A percentile compares a stretch with the other conserved stretches of the same genome.
Conservation (phyloP, 2,797 vertebrate genomes). For the Enteromius anoplus region DNA sequence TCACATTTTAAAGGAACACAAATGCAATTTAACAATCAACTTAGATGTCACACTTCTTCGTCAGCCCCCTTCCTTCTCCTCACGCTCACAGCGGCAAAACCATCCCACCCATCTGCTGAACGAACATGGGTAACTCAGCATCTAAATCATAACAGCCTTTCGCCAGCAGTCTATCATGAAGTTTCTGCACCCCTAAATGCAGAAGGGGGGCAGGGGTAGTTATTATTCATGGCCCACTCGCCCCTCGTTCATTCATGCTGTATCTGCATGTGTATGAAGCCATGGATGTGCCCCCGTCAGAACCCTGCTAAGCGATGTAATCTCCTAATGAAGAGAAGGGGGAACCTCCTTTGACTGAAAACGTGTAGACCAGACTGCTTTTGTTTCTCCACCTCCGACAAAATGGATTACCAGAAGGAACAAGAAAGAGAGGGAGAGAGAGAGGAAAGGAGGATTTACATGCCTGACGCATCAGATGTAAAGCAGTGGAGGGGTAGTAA, state of each 20-base stretch:
- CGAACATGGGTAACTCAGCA: slow-evolving; percentile 35
- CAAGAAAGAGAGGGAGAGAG: slow-evolving; percentile 24
- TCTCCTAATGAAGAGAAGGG: slow-evolving; percentile 59
- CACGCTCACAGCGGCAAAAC: neutral
- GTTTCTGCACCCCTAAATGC: slow-evolving; percentile 1
- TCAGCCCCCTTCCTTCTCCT: slow-evolving; percentile 64
- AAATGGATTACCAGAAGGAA: slow-evolving; percentile 90
- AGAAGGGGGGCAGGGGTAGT: slow-evolving; percentile 34
- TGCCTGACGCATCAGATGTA: slow-evolving; percentile 82
- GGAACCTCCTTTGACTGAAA: slow-evolving; percentile 88
- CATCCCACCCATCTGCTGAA: slow-evolving; percentile 22
- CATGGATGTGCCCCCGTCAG: slow-evolving; percentile 52
- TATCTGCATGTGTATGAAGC: slow-evolving; percentile 90
- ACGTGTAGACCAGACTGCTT: slow-evolving; percentile 91
- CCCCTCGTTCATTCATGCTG: slow-evolving; percentile 84
- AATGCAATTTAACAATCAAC: slow-evolving; percentile 82
- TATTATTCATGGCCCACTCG: slow-evolving; percentile 59
- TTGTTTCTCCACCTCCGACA: slow-evolving; percentile 96
- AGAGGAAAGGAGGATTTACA: slow-evolving; percentile 78
- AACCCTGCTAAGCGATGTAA: slow-evolving; percentile 57
- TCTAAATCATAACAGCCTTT: slow-evolving; percentile 34
- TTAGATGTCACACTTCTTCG: slow-evolving; percentile 51
- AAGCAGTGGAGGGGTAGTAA: slow-evolving; percentile 78
- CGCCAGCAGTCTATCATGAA: slow-evolving; percentile 11
- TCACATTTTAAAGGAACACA: slow-evolving; percentile 72